Evolutionary conservation across 1,140 invertebrate genomes (phyloP), one percentile per base, ranked within the genome.

Genomic region (Drosophila bifasciata): DNA sequence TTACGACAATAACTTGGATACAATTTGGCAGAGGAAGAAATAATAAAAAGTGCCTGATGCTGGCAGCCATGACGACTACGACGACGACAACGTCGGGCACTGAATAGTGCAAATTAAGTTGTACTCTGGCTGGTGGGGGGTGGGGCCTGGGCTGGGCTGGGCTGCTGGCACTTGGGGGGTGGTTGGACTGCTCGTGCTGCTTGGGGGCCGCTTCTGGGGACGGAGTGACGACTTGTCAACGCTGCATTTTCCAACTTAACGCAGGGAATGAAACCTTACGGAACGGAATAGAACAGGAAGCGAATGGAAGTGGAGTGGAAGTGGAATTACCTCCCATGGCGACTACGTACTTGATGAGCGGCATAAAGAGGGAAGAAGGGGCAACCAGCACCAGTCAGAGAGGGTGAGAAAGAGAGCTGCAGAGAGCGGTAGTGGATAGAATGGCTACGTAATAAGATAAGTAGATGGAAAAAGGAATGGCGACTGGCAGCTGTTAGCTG

Each of bases 61-160:
- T 71, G 67, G 57, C 73, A 81, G 67, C 67, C 57, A 73, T 63
- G 60, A 58, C 52, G 68, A 48, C n/a, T n/a, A n/a, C 48, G 45
- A 58, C 56, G 21, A 49, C 40, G 9, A 50, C 39, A 53, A 28
- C 25, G 16, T 49, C 55, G 72, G 60, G 76, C 72, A 63, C 80
- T 84, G 76, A 84, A 85, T 84, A 84, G 79, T 80, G 79, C 66
- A 84, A 84, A 84, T 84, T 85, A 84, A 86, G 76, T 84, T 84
- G 80, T 80, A 68, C 60, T 36, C 32, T 49, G 55, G 17, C 45
- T 36, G 52, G 15, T 61, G 46, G 52, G 15, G 60, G 46, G 43
- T 21, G 4, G 13, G 19, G 21, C 23, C 5, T 5, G 16, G 19
- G 1, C 5, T 17, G 48, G 5, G 21, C 15, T 11, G 43, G 19